phyloP scores from a whole-genome alignment of 2,113 vertebrate genomes.

The Malaclemys terrapin region DNA sequence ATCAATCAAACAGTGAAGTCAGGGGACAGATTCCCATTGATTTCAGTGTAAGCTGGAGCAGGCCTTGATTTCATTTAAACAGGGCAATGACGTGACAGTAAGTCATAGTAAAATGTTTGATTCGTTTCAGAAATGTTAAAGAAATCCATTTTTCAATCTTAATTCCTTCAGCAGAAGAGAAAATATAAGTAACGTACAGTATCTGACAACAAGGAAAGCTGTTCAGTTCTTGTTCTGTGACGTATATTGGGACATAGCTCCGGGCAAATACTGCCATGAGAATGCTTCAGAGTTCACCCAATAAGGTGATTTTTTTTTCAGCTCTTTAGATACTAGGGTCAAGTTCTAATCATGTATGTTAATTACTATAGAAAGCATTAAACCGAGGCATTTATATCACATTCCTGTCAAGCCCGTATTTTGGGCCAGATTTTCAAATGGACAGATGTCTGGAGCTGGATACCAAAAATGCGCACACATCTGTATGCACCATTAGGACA shows the following conservation, averaged over 20 bases:
- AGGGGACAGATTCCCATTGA: not conserved
- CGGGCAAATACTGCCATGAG: not conserved
- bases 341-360: not conserved
- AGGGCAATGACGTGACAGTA: not conserved
- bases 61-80: not conserved
- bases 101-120: not conserved
- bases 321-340: not conserved
- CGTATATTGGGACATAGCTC: not conserved
- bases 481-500: not conserved
- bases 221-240: not conserved
- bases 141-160: not conserved
- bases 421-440: accelerated
- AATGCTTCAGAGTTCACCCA: not conserved
- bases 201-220: not conserved
- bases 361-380: not conserved
- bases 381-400: not conserved
- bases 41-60: not conserved
- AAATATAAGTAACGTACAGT: not conserved
- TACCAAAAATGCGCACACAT: not conserved
- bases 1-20: not conserved
- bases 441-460: not conserved
- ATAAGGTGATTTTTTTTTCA: not conserved
- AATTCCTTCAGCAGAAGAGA: not conserved
- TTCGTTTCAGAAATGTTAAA: not conserved
- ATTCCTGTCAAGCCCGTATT: not conserved